phyloP scores from a whole-genome alignment of 92 coral and sea anemone species.

The Paragorgia papillata region DNA sequence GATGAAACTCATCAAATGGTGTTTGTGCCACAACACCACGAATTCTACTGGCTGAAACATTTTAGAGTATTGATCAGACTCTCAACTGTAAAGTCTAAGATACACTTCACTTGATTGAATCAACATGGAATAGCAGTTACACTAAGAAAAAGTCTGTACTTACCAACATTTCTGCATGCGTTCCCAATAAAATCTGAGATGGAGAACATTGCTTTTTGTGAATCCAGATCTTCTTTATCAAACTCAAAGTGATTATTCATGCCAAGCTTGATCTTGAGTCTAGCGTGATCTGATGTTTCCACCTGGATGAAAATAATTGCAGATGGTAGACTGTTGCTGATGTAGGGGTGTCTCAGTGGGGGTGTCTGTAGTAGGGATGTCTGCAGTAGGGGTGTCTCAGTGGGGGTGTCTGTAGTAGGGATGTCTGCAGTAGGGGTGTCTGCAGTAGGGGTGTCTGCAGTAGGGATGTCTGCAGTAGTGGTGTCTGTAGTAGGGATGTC shows the following conservation, averaged over 20 bases:
- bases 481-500: too few species aligned
- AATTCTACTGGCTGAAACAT: slow-evolving; percentile 74
- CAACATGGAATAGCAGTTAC: too few species aligned
- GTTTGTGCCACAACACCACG: slow-evolving; percentile 90
- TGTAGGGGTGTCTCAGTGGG: too few species aligned
- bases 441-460: too few species aligned
- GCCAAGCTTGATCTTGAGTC: slow-evolving; percentile 83
- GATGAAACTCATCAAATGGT: slow-evolving; percentile 95
- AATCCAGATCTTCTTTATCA: slow-evolving; percentile 65
- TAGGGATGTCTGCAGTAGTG: too few species aligned
- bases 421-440: too few species aligned
- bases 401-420: too few species aligned
- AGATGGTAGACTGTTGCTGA: neutral
- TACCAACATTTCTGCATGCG: slow-evolving; percentile 88
- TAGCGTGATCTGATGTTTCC: slow-evolving; percentile 95
- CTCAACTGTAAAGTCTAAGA: too few species aligned
- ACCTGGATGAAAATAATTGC: slow-evolving; percentile 53
- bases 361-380: too few species aligned
- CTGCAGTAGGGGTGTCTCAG: too few species aligned
- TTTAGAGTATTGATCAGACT: too few species aligned
- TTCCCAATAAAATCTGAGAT: slow-evolving; percentile 89
- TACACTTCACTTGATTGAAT: too few species aligned
- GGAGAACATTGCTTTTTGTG: slow-evolving; percentile 72
- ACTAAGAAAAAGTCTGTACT: slow-evolving; percentile 21
- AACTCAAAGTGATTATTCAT: slow-evolving; percentile 93